Percentiles rank a stretch among this genome's conserved stretches.
phyloP scores from a whole-genome alignment of 2,113 vertebrate species.

The Cavia aperea region DNA sequence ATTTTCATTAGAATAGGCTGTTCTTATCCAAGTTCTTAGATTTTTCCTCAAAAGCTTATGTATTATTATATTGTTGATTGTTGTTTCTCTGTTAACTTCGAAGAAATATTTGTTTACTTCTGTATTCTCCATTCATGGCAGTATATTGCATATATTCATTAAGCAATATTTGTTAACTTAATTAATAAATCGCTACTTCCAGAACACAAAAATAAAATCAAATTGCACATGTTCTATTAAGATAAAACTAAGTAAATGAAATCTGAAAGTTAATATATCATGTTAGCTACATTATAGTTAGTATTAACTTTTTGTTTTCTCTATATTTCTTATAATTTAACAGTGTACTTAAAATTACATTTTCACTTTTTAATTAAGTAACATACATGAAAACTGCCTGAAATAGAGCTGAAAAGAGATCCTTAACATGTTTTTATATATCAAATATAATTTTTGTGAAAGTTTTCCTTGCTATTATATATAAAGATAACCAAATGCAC shows the following conservation, averaged over 20 bases:
- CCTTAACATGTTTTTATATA: not conserved
- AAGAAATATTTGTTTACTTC: not conserved
- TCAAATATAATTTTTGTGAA: conserved; percentile 55
- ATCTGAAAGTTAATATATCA: not conserved
- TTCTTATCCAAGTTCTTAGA: not conserved
- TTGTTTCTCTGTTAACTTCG: not conserved
- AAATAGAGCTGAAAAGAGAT: not conserved
- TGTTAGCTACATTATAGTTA: not conserved
- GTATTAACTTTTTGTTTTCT: not conserved
- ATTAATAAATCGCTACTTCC: not conserved
- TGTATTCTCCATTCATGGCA: not conserved
- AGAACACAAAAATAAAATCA: not conserved
- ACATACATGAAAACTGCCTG: not conserved
- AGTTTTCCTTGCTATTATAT: conserved; percentile 34
- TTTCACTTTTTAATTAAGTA: not conserved
- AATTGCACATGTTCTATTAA: not conserved
- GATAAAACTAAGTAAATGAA: not conserved
- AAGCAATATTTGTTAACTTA: not conserved
- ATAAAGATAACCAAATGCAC: not conserved
- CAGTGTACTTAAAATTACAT: not conserved
- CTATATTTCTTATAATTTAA: conserved; percentile 12
- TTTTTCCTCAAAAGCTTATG: not conserved
- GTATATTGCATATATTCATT: not conserved
- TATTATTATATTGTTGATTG: not conserved
- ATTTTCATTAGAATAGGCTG: not conserved